phyloP scores from a whole-genome alignment of 2,888 invertebrate species.

The Andrena fulva region DNA sequence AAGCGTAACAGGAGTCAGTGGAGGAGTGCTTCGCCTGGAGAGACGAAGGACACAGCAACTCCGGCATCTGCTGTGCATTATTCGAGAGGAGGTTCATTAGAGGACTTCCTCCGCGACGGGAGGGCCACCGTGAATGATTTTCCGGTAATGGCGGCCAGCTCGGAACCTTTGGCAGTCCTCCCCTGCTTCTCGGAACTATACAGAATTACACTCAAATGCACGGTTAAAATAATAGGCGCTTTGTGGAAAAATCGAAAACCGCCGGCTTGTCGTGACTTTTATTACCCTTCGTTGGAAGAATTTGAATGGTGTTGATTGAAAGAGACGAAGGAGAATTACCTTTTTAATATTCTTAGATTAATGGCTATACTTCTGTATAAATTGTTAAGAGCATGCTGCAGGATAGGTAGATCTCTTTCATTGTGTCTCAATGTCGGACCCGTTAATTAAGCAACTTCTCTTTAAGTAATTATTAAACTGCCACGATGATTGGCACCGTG shows the following conservation, averaged over 20 bases:
- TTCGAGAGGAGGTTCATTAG: constrained; percentile 49
- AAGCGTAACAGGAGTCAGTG: constrained; percentile 24
- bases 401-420: no score
- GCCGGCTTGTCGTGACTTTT: constrained; percentile 13
- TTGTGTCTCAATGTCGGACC: no score
- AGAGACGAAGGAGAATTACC: no score
- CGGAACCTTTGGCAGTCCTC: constrained; percentile 4
- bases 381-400: no score
- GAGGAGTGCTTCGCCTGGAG: background rate
- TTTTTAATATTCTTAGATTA: no score
- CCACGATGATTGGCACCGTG: no score
- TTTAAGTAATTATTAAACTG: no score
- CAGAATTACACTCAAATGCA: constrained; percentile 16
- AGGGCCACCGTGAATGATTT: constrained; percentile 31
- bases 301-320: background rate
- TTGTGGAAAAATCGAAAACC: constrained; percentile 27
- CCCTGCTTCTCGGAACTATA: constrained; percentile 26
- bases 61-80: constrained; percentile 54
- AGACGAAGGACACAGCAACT: background rate
- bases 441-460: no score
- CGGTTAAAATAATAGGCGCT: constrained; percentile 13
- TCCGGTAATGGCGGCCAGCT: constrained; percentile 32
- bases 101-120: constrained; percentile 49
- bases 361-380: no score
- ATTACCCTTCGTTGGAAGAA: background rate